A percentile compares a stretch with the other conserved stretches of the same genome.
Conservation (phyloP, 2,888 invertebrate species). For the Napeogenes inachia region DNA sequence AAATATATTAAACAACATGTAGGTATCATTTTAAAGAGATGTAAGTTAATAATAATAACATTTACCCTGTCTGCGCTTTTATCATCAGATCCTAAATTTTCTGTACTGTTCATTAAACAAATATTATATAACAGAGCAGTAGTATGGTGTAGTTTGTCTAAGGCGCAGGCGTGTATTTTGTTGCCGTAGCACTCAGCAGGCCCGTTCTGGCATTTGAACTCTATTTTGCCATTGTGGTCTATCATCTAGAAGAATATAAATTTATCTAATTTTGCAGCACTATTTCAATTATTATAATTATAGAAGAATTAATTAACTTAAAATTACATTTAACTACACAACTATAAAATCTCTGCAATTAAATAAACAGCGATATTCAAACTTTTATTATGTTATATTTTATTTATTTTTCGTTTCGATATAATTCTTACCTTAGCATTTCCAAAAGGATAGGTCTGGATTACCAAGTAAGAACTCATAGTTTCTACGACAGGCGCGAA, state of each 20-base stretch:
- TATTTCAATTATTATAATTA: not conserved
- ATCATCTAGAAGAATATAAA: conserved; percentile 37
- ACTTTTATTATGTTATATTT: too few species aligned
- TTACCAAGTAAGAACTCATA: not conserved
- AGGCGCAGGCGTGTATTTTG: conserved; percentile 86
- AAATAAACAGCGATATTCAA: too few species aligned
- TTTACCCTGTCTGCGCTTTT: conserved; percentile 31
- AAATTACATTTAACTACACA: too few species aligned
- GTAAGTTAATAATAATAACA: too few species aligned
- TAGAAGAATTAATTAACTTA: too few species aligned
- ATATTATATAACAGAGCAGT: conserved; percentile 79
- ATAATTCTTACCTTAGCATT: not conserved
- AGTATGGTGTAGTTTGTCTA: conserved; percentile 78
- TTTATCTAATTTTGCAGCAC: not conserved
- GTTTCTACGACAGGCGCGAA: not conserved
- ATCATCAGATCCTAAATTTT: conserved; percentile 31
- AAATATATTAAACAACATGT: not conserved
- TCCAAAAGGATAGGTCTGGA: not conserved
- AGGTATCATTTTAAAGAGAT: not conserved
- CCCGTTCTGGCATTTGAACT: conserved; percentile 87
- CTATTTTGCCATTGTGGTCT: conserved; percentile 31
- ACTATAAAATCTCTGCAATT: too few species aligned
- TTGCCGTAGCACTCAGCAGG: conserved; percentile 85
- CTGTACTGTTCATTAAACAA: conserved; percentile 79
- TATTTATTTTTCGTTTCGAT: too few species aligned